Evolutionary conservation across 1,140 invertebrate species (phyloP).

Genomic region (Mamestra configurata): DNA sequence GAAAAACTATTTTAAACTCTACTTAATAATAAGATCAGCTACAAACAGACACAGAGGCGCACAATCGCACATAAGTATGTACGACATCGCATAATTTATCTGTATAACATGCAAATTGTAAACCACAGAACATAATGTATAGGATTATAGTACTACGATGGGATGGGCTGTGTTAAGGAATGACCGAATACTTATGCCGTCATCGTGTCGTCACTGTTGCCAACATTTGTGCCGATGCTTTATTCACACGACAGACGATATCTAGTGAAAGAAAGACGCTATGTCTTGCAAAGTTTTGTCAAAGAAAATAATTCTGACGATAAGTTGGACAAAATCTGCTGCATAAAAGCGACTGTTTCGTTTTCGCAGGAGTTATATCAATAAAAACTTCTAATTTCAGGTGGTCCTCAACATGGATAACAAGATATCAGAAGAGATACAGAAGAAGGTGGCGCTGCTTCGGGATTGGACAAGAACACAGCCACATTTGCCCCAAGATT

Average conservation of each 20-base stretch:
- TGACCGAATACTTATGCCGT: slow-evolving; percentile 22
- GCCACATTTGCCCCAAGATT: slow-evolving; percentile 90
- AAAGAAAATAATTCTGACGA: neutral
- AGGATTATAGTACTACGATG: neutral
- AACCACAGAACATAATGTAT: neutral
- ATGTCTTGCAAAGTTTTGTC: neutral
- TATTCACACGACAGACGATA: neutral
- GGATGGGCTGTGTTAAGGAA: neutral
- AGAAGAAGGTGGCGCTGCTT: slow-evolving; percentile 87
- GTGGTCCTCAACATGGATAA: slow-evolving; percentile 30
- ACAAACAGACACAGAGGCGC: neutral
- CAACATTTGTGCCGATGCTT: neutral
- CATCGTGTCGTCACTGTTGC: slow-evolving; percentile 4
- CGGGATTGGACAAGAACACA: slow-evolving; percentile 91
- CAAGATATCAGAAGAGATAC: slow-evolving; percentile 16
- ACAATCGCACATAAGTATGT: neutral
- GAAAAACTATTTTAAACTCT: no score
- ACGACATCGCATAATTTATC: neutral
- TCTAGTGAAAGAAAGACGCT: neutral
- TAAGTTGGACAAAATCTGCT: neutral
- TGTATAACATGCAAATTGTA: neutral
- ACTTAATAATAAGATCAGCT: no score
- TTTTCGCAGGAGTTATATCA: neutral
- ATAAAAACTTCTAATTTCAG: slow-evolving; percentile 15
- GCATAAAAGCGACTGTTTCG: neutral